Base-by-base conservation (phyloP, 1,140 invertebrate genomes). In the Papilio dardanus region DNA sequence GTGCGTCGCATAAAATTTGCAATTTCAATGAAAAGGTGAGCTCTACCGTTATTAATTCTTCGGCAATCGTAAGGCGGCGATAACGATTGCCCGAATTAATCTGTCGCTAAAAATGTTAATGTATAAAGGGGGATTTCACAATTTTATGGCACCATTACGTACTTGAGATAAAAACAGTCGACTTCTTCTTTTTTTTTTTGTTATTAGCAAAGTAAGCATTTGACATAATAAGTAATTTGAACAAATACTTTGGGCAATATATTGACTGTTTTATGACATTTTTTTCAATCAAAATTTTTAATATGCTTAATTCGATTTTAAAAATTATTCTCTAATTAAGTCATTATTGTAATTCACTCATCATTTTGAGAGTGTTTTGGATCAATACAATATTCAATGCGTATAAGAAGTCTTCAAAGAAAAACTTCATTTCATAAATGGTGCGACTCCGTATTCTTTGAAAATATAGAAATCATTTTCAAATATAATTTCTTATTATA, bases 21-120 rank as follows among this genome's bases (percentile, higher is more conserved):
- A 89, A 92, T 93, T 92, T 88, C 78, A 86, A 79, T 89, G 88
- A 93, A 93, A 92, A 93, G 92, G 90, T 93, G 92, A 89, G 89
- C 76, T 91, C 87, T 89, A 79, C 81, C 83, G 92, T 92, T 86
- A 92, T 88, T 92, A 93, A 93, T 93, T 90, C 82, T 86, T 82
- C 79, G 82, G 87, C 86, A 93, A 90, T 93, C 90, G 92, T 89
- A 89, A 91, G 86, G 89, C 87, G 86, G 82, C 86, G 91, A 93
- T 93, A 92, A 91, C 89, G 86, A 89, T 89, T 92, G 84, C 80
- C 81, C 81, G 82, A 90, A 93, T 93, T 92, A 92, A 92, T 93
- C 88, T 88, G 81, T 76, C 83, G 79, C 81, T 86, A 89, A 89
- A 87, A 87, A 85, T 79, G 78, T 81, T 79, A 87, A 88, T 80